phyloP scores from a whole-genome alignment of 2,888 invertebrate species.

The Acleris holmiana region DNA sequence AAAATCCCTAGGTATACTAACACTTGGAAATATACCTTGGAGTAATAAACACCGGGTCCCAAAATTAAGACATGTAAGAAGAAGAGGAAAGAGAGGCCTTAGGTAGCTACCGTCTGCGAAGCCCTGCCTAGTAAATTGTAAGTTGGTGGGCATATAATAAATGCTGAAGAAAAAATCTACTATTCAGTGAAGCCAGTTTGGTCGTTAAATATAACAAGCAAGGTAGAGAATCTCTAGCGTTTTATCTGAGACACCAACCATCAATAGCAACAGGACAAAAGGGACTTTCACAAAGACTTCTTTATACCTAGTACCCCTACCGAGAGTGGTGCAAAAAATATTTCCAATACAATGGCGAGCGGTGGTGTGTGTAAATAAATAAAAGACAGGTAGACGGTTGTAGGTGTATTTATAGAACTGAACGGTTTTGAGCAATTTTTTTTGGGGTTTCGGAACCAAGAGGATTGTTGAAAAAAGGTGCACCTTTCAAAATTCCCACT shows the following conservation, averaged over 20 bases:
- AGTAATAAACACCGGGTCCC: too few relatives aligned
- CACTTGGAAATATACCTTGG: neutral
- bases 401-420: slow-evolving; percentile 72
- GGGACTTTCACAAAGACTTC: slow-evolving; percentile 62
- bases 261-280: slow-evolving; percentile 34
- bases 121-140: neutral
- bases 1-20: neutral
- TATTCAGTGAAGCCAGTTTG: slow-evolving; percentile 1
- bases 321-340: slow-evolving; percentile 64
- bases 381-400: slow-evolving; percentile 79
- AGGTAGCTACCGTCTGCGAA: neutral
- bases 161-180: neutral
- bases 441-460: slow-evolving; percentile 42
- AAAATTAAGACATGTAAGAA: neutral
- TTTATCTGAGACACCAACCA: slow-evolving; percentile 36
- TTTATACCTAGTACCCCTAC: slow-evolving; percentile 62
- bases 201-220: slow-evolving; percentile 15
- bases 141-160: neutral
- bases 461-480: slow-evolving; percentile 55
- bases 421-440: slow-evolving; percentile 61
- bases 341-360: slow-evolving; percentile 59
- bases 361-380: slow-evolving; percentile 79
- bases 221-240: slow-evolving; percentile 25
- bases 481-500: slow-evolving; percentile 79
- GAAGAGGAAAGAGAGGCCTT: neutral